Conservation (phyloP, 1,140 invertebrate species). For the Oscheius sp. region DNA sequence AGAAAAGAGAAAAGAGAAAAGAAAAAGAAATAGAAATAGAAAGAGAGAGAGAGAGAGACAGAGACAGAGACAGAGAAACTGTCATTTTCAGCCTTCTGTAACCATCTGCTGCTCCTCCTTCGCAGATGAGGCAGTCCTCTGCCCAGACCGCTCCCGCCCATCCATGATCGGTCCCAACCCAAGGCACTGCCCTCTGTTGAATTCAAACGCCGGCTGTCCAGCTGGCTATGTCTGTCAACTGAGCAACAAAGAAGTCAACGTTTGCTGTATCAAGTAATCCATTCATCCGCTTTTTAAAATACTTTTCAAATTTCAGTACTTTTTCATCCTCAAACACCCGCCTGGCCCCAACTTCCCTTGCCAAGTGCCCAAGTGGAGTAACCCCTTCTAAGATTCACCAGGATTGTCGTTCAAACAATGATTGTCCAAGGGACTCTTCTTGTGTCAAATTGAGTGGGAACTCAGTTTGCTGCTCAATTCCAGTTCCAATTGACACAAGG, state of each 20-base stretch:
- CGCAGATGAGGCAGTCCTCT: constrained; percentile 2
- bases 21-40: too few relatives aligned
- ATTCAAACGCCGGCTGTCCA: background rate
- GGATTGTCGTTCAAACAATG: constrained; percentile 10
- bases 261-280: constrained; percentile 17
- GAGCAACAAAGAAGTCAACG: constrained; percentile 16
- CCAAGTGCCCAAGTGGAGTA: background rate
- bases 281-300: constrained; percentile 1
- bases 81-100: constrained; percentile 41
- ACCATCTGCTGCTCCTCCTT: constrained; percentile 50
- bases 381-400: constrained; percentile 29
- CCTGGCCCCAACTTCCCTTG: background rate
- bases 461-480: background rate
- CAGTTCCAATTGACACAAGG: constrained; percentile 9
- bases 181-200: background rate
- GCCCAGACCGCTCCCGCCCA: constrained; percentile 8
- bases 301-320: background rate
- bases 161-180: constrained; percentile 21
- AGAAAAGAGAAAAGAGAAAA: too few relatives aligned
- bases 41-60: too few relatives aligned
- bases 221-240: constrained; percentile 31
- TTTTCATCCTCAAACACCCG: background rate
- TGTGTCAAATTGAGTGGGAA: background rate
- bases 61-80: constrained; percentile 8
- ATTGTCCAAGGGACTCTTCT: constrained; percentile 31